Evolutionary conservation across 1,140 invertebrate genomes (phyloP).

Genomic region (Papilio aristodemus): DNA sequence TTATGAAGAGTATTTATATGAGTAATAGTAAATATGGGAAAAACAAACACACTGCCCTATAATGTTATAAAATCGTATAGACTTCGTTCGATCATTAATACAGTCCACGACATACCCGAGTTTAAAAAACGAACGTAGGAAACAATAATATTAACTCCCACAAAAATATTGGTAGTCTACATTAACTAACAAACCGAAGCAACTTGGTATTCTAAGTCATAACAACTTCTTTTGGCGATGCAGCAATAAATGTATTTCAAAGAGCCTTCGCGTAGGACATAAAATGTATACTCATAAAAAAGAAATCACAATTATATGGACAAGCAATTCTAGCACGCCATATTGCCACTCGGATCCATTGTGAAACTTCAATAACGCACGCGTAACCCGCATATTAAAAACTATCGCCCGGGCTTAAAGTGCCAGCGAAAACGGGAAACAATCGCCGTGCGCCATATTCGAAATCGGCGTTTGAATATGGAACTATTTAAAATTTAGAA

Average conservation of each 20-base stretch:
- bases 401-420: conserved; percentile 60
- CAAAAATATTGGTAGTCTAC: no score
- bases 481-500: conserved; percentile 80
- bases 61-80: no score
- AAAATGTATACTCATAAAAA: conserved; percentile 37
- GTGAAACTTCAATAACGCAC: conserved; percentile 74
- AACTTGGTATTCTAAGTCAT: not conserved
- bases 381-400: conserved; percentile 77
- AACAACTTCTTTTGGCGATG: conserved; percentile 19
- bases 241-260: conserved; percentile 25
- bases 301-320: conserved; percentile 58
- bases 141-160: no score
- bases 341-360: conserved; percentile 64
- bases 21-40: no score
- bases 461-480: conserved; percentile 76
- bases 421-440: conserved; percentile 76
- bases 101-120: no score
- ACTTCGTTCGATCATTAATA: no score
- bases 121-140: no score
- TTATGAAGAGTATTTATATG: no score
- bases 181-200: no score
- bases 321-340: conserved; percentile 60
- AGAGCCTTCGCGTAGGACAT: conserved; percentile 20
- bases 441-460: conserved; percentile 73
- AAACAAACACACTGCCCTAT: no score